Conservation (phyloP, 2,113 vertebrate genomes). For the Microcebus ravelobensis region DNA sequence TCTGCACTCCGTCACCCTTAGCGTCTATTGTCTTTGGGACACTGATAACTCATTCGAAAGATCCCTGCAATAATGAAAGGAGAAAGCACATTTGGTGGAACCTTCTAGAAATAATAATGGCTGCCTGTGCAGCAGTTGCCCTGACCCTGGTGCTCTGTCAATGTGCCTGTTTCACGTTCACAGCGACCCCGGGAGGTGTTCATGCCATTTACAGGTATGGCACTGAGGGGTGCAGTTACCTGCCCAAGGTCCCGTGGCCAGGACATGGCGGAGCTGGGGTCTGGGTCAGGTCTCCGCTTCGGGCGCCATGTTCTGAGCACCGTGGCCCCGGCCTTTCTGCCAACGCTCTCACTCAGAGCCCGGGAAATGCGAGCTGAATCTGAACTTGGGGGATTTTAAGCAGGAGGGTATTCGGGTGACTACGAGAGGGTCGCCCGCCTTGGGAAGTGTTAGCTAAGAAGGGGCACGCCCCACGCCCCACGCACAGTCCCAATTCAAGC, state of each 20-base stretch:
- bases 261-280: neutral
- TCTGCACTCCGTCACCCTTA: neutral
- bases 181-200: neutral
- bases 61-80: neutral
- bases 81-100: accelerated
- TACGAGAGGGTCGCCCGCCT: too few species aligned
- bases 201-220: neutral
- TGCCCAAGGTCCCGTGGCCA: accelerated
- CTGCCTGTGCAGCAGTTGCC: accelerated
- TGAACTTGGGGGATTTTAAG: neutral
- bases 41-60: neutral
- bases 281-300: neutral
- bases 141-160: too few species aligned
- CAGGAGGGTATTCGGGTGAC: accelerated
- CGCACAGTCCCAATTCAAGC: neutral
- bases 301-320: accelerated
- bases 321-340: too few species aligned
- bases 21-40: neutral
- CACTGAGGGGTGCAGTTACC: neutral
- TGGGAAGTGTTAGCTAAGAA: neutral
- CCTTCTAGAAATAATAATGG: accelerated
- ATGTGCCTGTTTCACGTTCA: accelerated
- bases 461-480: too few species aligned
- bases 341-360: neutral
- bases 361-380: neutral